phyloP scores from a whole-genome alignment of 2,113 vertebrate genomes.

The Calidris pygmaea region DNA sequence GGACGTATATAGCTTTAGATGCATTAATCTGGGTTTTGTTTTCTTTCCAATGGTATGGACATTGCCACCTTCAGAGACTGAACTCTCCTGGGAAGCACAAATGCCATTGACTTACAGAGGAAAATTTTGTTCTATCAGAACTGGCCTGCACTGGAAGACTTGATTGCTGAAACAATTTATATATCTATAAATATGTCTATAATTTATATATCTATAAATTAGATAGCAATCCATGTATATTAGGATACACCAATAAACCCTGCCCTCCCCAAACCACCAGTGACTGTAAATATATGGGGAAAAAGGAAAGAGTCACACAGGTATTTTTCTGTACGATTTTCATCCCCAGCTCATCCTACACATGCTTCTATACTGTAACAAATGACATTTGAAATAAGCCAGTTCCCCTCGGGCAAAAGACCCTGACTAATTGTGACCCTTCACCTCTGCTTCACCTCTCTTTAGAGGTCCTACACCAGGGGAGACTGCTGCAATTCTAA shows the following conservation, averaged over 20 bases:
- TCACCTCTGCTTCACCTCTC: neutral
- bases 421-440: neutral
- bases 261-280: neutral
- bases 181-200: neutral
- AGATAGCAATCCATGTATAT: neutral
- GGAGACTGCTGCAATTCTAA: neutral
- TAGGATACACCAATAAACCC: neutral
- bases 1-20: neutral
- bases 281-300: neutral
- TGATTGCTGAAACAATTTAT: neutral
- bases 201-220: neutral
- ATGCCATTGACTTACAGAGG: neutral
- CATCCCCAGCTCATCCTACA: neutral
- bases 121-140: neutral
- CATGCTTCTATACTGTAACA: neutral
- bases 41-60: rapidly evolving
- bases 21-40: neutral
- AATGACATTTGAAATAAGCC: neutral
- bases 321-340: neutral
- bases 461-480: neutral
- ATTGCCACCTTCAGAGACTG: neutral
- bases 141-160: neutral
- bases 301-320: neutral
- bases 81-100: neutral
- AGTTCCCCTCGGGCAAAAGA: neutral